phyloP scores from a whole-genome alignment of 2,888 invertebrate species.

The Conomelus anceps region DNA sequence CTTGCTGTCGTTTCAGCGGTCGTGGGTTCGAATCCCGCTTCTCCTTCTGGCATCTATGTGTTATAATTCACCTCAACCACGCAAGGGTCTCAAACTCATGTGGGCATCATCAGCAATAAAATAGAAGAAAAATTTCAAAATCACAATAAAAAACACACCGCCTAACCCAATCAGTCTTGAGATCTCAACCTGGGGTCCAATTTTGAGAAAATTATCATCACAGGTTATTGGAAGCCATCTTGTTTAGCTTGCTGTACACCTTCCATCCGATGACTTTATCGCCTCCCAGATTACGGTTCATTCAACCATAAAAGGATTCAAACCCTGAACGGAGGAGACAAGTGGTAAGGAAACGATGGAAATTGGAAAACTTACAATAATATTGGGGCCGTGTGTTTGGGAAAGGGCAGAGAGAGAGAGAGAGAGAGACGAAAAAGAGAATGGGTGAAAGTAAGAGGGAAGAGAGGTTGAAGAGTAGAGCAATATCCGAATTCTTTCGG shows the following conservation, averaged over 20 bases:
- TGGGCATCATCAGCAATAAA: too few species aligned
- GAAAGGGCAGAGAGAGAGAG: neutral
- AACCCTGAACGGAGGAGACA: neutral
- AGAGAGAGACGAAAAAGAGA: neutral
- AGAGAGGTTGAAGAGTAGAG: neutral
- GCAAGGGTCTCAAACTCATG: too few species aligned
- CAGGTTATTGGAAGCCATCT: neutral
- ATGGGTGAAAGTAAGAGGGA: neutral
- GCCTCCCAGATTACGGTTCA: neutral
- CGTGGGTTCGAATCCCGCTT: too few species aligned
- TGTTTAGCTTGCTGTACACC: neutral
- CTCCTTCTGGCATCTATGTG: too few species aligned
- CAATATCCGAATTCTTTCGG: neutral
- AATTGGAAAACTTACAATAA: neutral
- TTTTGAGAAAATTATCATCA: too few species aligned
- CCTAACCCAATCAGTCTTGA: too few species aligned
- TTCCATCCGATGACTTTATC: neutral
- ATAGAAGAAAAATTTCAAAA: neutral
- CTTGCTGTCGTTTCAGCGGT: too few species aligned
- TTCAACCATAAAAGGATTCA: neutral
- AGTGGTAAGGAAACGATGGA: neutral
- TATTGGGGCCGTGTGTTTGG: neutral
- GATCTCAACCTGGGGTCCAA: too few species aligned
- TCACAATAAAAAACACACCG: neutral
- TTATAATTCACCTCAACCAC: too few species aligned